Evolutionary conservation across 2,888 invertebrate genomes (phyloP).

Genomic region (Eutolmus rufibarbis): DNA sequence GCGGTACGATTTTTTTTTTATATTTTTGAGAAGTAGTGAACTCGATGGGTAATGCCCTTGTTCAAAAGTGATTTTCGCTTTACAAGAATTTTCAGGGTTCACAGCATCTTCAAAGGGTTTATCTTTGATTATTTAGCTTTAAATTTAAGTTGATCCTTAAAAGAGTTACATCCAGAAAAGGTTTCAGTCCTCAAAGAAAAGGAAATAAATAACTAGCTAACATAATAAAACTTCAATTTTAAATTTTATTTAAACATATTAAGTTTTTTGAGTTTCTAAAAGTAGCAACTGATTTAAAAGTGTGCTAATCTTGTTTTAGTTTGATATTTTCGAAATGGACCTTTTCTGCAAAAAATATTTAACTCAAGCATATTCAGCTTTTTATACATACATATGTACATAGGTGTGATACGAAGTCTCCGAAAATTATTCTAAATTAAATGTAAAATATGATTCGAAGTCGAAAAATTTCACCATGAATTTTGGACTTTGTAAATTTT

Average conservation of each 20-base stretch:
- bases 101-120: background rate
- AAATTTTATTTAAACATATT: background rate
- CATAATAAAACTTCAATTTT: background rate
- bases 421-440: too few species aligned
- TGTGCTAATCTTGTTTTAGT: too few species aligned
- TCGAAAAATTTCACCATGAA: too few species aligned
- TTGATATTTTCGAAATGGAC: too few species aligned
- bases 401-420: too few species aligned
- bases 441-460: too few species aligned
- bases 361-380: too few species aligned
- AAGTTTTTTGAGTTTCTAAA: background rate
- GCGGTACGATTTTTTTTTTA: background rate
- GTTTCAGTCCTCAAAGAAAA: background rate
- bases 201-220: background rate
- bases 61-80: background rate
- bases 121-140: background rate
- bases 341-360: too few species aligned
- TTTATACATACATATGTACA: too few species aligned
- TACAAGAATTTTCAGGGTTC: background rate
- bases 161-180: background rate
- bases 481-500: too few species aligned
- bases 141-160: background rate
- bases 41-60: background rate
- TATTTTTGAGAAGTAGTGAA: background rate
- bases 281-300: too few species aligned